Conservation (phyloP, 2,888 invertebrate species). For the Philonicus albiceps region DNA sequence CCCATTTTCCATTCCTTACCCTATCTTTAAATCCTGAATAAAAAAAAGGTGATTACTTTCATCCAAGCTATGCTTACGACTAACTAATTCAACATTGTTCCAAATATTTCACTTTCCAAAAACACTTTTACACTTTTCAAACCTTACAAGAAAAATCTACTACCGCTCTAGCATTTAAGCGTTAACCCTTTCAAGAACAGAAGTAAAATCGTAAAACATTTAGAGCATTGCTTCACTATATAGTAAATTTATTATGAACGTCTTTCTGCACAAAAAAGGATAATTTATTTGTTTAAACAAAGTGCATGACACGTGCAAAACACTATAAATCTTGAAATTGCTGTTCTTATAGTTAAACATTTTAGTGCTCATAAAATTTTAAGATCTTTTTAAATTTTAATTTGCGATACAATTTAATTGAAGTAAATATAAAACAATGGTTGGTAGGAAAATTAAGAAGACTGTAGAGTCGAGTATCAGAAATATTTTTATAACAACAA, state of each 20-base stretch:
- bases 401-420: not conserved
- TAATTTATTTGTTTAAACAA: not conserved
- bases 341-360: not conserved
- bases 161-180: not conserved
- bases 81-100: not conserved
- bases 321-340: not conserved
- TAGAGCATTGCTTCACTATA: not conserved
- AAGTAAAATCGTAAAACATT: not conserved
- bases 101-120: not conserved
- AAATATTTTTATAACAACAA: no score
- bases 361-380: not conserved
- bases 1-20: not conserved
- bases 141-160: not conserved
- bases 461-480: no score
- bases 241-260: not conserved
- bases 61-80: not conserved
- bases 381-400: not conserved
- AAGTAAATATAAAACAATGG: not conserved
- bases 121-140: not conserved
- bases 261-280: not conserved
- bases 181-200: not conserved
- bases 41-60: not conserved
- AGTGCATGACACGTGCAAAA: not conserved
- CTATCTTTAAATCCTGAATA: not conserved
- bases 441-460: not conserved